Base-by-base conservation (phyloP, 2,888 invertebrate genomes). In the Iphiclides podalirius region DNA sequence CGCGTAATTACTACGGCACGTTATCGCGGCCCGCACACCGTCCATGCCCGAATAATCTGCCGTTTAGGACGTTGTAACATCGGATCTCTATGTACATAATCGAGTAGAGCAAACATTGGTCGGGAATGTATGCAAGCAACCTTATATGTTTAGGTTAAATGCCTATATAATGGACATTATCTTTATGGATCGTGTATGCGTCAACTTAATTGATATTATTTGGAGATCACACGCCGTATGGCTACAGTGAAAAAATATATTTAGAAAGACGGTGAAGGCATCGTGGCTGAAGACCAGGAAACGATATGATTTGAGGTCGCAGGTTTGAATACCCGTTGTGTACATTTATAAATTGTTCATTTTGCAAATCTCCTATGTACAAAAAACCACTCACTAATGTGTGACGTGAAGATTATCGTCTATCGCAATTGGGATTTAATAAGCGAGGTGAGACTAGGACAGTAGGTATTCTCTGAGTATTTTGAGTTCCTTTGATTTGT, bases 51-150 rank as follows among this genome's bases (percentile, higher is more conserved):
- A 51, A 40, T 51, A 51, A 51, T 51, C 50, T 36, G 12, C 36
- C 41, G 20, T 51, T 45, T 41, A 47, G 45, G 40, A 51, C 40
- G 35, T 43, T 41, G 40, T 51, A 45, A 51, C 45, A 45, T 41
- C 45, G 28, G 33, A 51, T 45, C 36, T 14, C 45, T 51, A 28
- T 51, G 45, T 45, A 46, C 45, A 44, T 34, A 44, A 13, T 16
- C 26, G 35, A 9, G 40, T 36, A 50, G 40, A 37, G 36, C 31
- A 50, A 45, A 45, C 50, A 51, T 28, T 3, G 20, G 13, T 1
- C 35, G 11, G 4, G 15, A 28, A 43, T 37, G 35, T 48, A 43
- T 37, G 17, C 38, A 50, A 17, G 38, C 39, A 44, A 34, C 23
- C 15, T 35, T 36, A 45, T 51, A 36, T 51, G 41, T 12, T 31